phyloP scores from a whole-genome alignment of 2,888 invertebrate genomes.

The Zaprionus bogoriensis region DNA sequence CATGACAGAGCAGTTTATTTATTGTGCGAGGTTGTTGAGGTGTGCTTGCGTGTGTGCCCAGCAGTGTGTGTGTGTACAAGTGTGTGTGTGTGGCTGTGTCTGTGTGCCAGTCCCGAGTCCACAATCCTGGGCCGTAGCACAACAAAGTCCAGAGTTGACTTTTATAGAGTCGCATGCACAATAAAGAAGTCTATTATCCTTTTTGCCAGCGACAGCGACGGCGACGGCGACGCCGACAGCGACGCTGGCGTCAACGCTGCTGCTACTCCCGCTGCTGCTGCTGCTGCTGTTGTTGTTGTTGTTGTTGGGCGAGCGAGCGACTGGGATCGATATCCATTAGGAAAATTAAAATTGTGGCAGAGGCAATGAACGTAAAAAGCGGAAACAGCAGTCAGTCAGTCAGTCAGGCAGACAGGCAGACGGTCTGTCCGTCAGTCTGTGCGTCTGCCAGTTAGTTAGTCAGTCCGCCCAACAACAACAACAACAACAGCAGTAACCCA shows the following conservation, averaged over 20 bases:
- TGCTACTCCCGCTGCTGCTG: conserved; percentile 24
- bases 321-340: conserved; percentile 84
- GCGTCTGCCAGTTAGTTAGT: conserved; percentile 17
- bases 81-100: conserved; percentile 21
- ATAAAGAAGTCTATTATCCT: conserved; percentile 82
- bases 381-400: conserved; percentile 67
- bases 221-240: conserved; percentile 33
- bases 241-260: conserved; percentile 7
- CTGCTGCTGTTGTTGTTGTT: conserved; percentile 37
- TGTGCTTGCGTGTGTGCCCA: conserved; percentile 32
- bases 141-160: conserved; percentile 80
- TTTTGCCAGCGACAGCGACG: conserved; percentile 63
- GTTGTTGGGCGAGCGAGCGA: conserved; percentile 56
- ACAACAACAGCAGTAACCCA: conserved; percentile 2
- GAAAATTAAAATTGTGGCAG: conserved; percentile 84
- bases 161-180: conserved; percentile 82
- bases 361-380: conserved; percentile 82
- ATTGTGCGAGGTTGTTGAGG: conserved; percentile 65
- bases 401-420: conserved; percentile 42
- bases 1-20: conserved; percentile 73
- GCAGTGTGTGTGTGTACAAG: conserved; percentile 13
- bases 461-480: conserved; percentile 18
- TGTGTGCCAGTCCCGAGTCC: conserved; percentile 31
- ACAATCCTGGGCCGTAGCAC: conserved; percentile 52
- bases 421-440: conserved; percentile 2